Evolutionary conservation across 2,888 invertebrate species (phyloP), one percentile per base, ranked within the genome.

Genomic region (Agrypnus murinus): DNA sequence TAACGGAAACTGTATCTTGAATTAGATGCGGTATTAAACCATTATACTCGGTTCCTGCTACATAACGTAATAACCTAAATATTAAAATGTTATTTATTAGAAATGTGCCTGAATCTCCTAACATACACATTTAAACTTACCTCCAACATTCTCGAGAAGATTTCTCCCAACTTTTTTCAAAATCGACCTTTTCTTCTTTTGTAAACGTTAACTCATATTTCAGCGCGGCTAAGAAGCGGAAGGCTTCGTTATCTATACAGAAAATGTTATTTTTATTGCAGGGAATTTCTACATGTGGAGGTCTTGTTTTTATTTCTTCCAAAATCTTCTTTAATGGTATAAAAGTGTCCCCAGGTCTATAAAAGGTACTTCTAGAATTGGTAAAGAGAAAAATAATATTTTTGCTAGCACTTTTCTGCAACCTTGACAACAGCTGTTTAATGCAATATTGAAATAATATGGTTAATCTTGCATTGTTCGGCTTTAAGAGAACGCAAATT

Each of bases 341-440:
- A n/a, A 75, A 71, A 1, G 81, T 79, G 8, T 79, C 79, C 2
- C 80, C 81, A 0, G 79, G 77, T 14, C 72, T 64, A 62, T 78
- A 80, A 43, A 77, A 68, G 25, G 72, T 71, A 36, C 73, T 77
- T 59, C 73, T 70, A 1, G 79, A 71, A 65, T 80, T 77, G 0
- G 82, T 81, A 63, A 82, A 81, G 9, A 80, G 69, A 69, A 82
- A 82, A 14, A 81, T 74, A 6, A 81, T 77, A 65, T 82, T 82
- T 25, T 76, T 73, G 40, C 78, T 74, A 0, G 81, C 81, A 8
- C 79, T 75, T 68, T 80, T 81, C 31, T 82, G 80, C 50, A 82
- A 71, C 32, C 78, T 75, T 1, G 80, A 79, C 19, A 82, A 71
- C 53, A 82, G 78, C 45, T 80, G 77, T 12, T 77, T 65, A 40